These are phyloP conservation scores for Scyliorhinus canicula DNA, from an alignment of 2,797 vertebrate species.

Conservation along the genomic window DNA sequence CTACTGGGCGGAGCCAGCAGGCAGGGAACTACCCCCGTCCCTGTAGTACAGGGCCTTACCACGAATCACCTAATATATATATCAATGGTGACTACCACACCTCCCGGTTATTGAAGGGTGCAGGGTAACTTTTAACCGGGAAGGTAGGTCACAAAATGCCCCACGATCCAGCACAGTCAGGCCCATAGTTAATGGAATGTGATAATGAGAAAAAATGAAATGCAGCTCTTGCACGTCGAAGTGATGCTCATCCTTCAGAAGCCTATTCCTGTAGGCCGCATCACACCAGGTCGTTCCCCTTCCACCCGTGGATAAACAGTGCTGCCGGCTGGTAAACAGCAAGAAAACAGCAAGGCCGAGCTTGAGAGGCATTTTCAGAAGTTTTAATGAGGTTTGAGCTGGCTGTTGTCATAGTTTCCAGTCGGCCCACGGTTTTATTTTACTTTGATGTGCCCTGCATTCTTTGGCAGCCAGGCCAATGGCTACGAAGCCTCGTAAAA, in stretches of 20 bases:
- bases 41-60: too few relatives aligned
- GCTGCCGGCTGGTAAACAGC: neutral
- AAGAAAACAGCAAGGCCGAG: too few relatives aligned
- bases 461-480: neutral
- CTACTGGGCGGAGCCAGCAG: too few relatives aligned
- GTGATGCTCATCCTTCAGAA: neutral
- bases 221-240: neutral
- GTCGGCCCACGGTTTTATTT: neutral
- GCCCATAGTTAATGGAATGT: neutral
- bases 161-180: neutral
- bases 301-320: neutral
- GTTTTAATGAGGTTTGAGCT: conserved; percentile 5
- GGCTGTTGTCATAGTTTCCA: neutral
- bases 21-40: too few relatives aligned
- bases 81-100: too few relatives aligned
- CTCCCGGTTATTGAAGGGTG: too few relatives aligned
- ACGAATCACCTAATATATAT: too few relatives aligned
- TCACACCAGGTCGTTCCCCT: too few relatives aligned
- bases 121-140: too few relatives aligned
- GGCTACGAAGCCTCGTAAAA: neutral
- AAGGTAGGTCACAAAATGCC: neutral
- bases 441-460: neutral
- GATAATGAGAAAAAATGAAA: neutral
- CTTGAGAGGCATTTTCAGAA: neutral
- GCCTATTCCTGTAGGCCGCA: neutral